Base-by-base conservation (phyloP, 1,140 invertebrate genomes). In the Uloborus diversus region DNA sequence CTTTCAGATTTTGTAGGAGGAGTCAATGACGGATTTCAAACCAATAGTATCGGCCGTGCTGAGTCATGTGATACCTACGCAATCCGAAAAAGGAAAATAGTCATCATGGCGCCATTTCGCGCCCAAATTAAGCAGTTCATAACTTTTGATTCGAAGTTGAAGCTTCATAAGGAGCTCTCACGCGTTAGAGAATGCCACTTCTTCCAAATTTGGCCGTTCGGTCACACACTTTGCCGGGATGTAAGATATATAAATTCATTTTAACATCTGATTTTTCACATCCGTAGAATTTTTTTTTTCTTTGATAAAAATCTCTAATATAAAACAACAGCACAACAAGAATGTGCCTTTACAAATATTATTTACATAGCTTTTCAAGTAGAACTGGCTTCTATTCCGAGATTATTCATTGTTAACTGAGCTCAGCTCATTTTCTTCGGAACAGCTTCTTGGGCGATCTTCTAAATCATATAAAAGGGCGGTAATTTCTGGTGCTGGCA, bases 391-490 rank as follows among this genome's bases (percentile, higher is more conserved):
- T n/a, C n/a, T n/a, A n/a, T n/a, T n/a, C n/a, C n/a, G n/a, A n/a
- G n/a, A n/a, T n/a, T n/a, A n/a, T n/a, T n/a, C n/a, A n/a, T n/a
- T n/a, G n/a, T n/a, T n/a, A n/a, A n/a, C n/a, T n/a, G n/a, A n/a
- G n/a, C n/a, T n/a, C n/a, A n/a, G n/a, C n/a, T n/a, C n/a, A n/a
- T n/a, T n/a, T n/a, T n/a, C n/a, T n/a, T n/a, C n/a, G n/a, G n/a
- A n/a, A n/a, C n/a, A n/a, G n/a, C n/a, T n/a, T 14, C 20, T 53
- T 53, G 13, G 20, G 7, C 35, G 1, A 3, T 30, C 32, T 20
- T 14, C 47, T 78, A 78, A 57, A 78, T 78, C 33, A 51, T 78
- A 66, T 78, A 66, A 51, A 78, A 78, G 2, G 73, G 73, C 9
- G 73, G 73, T 23, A 78, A 51, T 57, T 78, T 78, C 73, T 62